phyloP scores from a whole-genome alignment of 2,113 vertebrate genomes.

The Zapornia atra region DNA sequence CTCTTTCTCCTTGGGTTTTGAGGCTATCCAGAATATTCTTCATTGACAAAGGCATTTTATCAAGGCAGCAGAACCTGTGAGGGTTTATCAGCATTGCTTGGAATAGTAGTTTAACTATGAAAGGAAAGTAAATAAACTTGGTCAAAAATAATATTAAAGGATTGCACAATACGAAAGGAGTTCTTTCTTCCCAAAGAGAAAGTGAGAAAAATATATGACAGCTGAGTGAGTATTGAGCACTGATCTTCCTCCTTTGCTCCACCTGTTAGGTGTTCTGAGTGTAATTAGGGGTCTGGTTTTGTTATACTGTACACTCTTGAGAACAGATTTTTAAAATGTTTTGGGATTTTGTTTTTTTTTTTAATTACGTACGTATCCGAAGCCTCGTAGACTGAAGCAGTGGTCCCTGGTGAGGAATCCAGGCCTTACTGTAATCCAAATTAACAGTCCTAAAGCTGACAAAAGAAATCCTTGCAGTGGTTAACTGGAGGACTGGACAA shows the following conservation, averaged over 20 bases:
- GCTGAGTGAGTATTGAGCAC: neutral
- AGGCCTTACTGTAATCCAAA: slow-evolving; percentile 5
- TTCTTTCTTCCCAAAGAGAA: neutral
- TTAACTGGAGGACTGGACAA: neutral
- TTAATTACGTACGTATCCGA: neutral
- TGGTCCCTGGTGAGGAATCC: neutral
- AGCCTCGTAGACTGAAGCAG: neutral
- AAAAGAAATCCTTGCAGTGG: slow-evolving; percentile 25
- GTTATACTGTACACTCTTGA: neutral
- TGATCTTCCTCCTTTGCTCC: neutral
- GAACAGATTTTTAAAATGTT: neutral
- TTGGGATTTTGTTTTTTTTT: neutral
- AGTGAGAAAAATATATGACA: neutral
- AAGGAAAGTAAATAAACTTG: neutral
- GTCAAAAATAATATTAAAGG: neutral
- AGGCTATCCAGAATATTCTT: neutral
- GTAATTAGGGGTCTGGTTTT: neutral
- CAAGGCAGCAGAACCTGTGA: neutral
- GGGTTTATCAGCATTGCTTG: neutral
- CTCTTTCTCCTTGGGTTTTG: neutral
- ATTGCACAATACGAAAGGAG: neutral
- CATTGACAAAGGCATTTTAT: neutral
- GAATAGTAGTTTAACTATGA: neutral
- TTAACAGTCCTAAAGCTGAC: slow-evolving; percentile 2
- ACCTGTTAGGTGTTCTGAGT: neutral